These are phyloP conservation scores for Camarhynchus parvulus DNA, from an alignment of 2,113 vertebrate species.

Conservation along the genomic window DNA sequence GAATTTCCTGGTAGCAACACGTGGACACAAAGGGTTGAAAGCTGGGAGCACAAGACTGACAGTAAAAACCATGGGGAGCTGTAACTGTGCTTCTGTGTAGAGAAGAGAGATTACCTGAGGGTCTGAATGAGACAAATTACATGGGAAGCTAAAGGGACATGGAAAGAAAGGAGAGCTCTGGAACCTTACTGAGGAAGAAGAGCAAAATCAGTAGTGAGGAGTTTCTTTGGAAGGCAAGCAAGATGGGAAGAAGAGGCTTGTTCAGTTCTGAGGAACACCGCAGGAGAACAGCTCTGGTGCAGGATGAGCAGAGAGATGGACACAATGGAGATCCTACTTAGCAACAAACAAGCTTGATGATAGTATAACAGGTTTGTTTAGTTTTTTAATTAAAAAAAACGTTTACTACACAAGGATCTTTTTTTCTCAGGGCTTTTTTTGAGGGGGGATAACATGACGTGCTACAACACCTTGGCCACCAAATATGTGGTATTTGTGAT, in stretches of 20 bases:
- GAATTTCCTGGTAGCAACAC: neutral
- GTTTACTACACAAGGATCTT: neutral
- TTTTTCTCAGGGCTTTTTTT: neutral
- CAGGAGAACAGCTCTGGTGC: neutral
- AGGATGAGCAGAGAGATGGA: neutral
- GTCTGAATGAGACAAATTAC: neutral
- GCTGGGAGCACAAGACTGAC: neutral
- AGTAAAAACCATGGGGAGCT: neutral
- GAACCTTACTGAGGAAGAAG: neutral
- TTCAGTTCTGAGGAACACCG: neutral
- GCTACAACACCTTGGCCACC: neutral
- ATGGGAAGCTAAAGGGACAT: accelerated
- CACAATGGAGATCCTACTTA: neutral
- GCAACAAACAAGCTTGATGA: neutral
- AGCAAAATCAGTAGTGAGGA: neutral
- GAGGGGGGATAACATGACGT: neutral
- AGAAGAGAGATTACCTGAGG: neutral
- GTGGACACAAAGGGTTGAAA: neutral
- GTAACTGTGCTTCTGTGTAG: no score
- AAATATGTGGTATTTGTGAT: neutral
- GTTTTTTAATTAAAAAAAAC: neutral
- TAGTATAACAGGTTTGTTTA: neutral
- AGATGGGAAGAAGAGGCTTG: neutral
- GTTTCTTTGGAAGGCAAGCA: neutral
- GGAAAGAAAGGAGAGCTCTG: neutral